Conservation (phyloP, 2,797 vertebrate genomes). For the Sarcophilus harrisii region DNA sequence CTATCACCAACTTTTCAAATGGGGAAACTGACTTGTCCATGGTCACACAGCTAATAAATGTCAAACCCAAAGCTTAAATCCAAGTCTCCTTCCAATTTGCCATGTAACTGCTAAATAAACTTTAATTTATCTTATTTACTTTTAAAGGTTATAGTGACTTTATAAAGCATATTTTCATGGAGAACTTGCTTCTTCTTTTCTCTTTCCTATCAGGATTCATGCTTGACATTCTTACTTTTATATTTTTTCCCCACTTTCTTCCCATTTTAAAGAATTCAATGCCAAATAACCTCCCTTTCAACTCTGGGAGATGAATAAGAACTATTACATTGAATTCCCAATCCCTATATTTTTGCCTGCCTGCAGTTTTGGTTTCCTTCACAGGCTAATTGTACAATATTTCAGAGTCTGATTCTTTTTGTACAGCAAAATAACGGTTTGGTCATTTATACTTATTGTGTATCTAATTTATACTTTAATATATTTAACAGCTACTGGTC, state of each 20-base stretch:
- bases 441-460: no score
- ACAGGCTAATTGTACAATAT: no score
- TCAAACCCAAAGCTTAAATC: neutral
- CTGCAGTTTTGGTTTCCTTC: no score
- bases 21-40: constrained; percentile 29
- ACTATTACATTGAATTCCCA: no score
- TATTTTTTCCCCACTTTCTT: neutral
- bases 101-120: constrained; percentile 1
- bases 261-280: neutral
- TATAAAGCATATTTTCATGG: neutral
- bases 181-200: neutral
- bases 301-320: no score
- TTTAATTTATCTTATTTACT: neutral
- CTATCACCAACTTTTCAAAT: neutral
- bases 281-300: neutral
- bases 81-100: neutral
- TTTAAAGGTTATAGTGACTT: neutral
- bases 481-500: no score
- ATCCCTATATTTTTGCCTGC: no score
- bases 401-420: no score
- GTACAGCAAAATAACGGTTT: no score
- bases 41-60: constrained; percentile 1
- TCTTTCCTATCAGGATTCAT: neutral
- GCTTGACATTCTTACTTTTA: neutral
- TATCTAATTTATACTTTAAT: no score